Conservation (phyloP, 2,888 invertebrate genomes). For the Baccha elongata region DNA sequence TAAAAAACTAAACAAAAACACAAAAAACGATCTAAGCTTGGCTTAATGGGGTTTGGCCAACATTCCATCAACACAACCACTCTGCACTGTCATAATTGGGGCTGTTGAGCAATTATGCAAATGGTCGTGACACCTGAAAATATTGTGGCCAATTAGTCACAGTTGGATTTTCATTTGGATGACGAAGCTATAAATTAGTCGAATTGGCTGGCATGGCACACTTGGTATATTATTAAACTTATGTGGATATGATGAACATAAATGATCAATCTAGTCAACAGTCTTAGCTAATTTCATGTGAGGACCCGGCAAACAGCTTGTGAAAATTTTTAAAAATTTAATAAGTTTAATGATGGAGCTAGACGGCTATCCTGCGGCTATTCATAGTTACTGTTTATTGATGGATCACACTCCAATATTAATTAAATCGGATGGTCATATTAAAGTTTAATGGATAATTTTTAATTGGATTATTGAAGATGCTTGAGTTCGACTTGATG, state of each 20-base stretch:
- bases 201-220: slow-evolving; percentile 4
- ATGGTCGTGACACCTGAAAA: slow-evolving; percentile 67
- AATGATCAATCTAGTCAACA: slow-evolving; percentile 41
- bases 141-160: slow-evolving; percentile 65
- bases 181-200: background rate
- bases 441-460: too few relatives aligned
- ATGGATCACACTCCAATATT: too few relatives aligned
- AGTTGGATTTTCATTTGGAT: slow-evolving; percentile 19
- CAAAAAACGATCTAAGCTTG: slow-evolving; percentile 1
- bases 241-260: slow-evolving; percentile 1
- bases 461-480: too few relatives aligned
- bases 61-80: slow-evolving; percentile 41
- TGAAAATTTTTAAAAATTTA: slow-evolving; percentile 21
- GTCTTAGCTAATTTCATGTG: slow-evolving; percentile 13
- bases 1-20: slow-evolving; percentile 2
- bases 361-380: slow-evolving; percentile 37
- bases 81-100: slow-evolving; percentile 52
- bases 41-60: slow-evolving; percentile 41
- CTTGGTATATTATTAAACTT: too few relatives aligned
- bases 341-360: slow-evolving; percentile 35
- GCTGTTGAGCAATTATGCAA: slow-evolving; percentile 70
- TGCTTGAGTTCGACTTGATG: too few relatives aligned
- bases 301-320: slow-evolving; percentile 9
- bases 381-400: background rate
- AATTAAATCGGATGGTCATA: too few relatives aligned